Evolutionary conservation across 2,113 vertebrate species (phyloP).

Genomic region (Cariama cristata): DNA sequence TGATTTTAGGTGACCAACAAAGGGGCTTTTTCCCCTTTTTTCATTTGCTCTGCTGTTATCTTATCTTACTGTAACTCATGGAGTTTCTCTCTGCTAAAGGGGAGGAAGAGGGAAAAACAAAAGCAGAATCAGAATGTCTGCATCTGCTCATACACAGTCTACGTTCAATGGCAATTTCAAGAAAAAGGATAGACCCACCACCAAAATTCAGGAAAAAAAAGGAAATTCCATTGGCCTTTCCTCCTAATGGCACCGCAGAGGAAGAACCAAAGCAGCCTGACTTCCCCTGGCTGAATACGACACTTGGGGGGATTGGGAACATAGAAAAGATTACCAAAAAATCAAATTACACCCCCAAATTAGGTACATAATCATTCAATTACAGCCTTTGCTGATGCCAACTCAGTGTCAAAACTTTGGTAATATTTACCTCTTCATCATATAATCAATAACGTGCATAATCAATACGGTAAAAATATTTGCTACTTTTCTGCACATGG

Average conservation of each 20-base stretch:
- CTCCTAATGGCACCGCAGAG: neutral
- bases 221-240: neutral
- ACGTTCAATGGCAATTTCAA: neutral
- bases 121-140: neutral
- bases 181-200: neutral
- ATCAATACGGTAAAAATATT: neutral
- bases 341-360: neutral
- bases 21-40: accelerated
- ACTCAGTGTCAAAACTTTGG: neutral
- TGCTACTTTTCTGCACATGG: neutral
- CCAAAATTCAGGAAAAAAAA: neutral
- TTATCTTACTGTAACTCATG: neutral
- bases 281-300: neutral
- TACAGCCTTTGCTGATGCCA: neutral
- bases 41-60: neutral
- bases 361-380: neutral
- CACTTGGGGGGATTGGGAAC: neutral
- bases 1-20: neutral
- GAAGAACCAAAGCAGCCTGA: neutral
- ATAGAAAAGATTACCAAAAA: neutral
- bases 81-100: neutral
- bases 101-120: neutral
- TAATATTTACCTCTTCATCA: neutral
- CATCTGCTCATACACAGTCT: neutral
- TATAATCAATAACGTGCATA: neutral